Conservation (phyloP, 1,140 invertebrate species). For the Artemia franciscana region DNA sequence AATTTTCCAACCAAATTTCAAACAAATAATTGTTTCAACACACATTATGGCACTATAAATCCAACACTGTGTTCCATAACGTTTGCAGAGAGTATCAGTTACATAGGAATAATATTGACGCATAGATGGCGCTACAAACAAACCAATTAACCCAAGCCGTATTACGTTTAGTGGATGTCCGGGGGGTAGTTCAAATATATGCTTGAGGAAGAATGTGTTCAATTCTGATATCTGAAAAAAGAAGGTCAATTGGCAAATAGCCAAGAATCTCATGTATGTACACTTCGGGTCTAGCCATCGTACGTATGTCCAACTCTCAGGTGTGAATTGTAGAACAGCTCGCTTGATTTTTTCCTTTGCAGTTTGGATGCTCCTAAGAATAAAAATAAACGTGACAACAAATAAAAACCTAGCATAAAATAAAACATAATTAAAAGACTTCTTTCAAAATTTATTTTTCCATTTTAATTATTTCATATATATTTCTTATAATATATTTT, state of each 20-base stretch:
- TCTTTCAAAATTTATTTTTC: too few relatives aligned
- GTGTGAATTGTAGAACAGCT: slow-evolving; percentile 90
- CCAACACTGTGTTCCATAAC: slow-evolving; percentile 96
- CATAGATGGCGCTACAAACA: slow-evolving; percentile 88
- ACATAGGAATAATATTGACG: slow-evolving; percentile 94
- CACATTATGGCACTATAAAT: slow-evolving; percentile 89
- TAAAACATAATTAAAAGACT: too few relatives aligned
- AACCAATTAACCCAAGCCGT: slow-evolving; percentile 63
- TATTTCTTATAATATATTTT: too few relatives aligned
- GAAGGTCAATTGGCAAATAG: slow-evolving; percentile 76
- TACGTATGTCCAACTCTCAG: slow-evolving; percentile 81
- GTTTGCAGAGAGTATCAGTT: slow-evolving; percentile 80
- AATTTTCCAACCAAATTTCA: slow-evolving; percentile 78
- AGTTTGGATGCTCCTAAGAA: slow-evolving; percentile 64
- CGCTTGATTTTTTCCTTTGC: slow-evolving; percentile 88
- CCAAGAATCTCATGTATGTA: slow-evolving; percentile 80
- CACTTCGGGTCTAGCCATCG: slow-evolving; percentile 89
- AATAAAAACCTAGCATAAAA: too few relatives aligned
- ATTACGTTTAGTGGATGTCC: slow-evolving; percentile 74
- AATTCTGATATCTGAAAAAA: slow-evolving; percentile 93
- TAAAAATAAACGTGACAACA: slow-evolving; percentile 9
- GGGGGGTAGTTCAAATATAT: slow-evolving; percentile 92
- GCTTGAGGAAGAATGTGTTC: slow-evolving; percentile 96
- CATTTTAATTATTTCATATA: too few relatives aligned
- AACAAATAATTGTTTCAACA: slow-evolving; percentile 80